phyloP scores from a whole-genome alignment of 2,888 invertebrate genomes.

The Thyatira batis region DNA sequence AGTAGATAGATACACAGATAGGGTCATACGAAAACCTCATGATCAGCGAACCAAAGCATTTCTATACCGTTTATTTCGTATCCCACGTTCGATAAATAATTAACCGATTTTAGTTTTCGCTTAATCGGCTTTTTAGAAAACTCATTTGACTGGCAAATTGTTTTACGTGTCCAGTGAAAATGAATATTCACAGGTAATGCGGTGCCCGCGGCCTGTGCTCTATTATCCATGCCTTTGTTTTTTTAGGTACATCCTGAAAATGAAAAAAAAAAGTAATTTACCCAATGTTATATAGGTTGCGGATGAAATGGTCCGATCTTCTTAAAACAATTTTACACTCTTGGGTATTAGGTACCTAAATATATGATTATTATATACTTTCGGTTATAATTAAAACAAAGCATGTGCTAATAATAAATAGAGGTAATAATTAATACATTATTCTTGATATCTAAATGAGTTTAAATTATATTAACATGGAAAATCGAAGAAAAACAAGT shows the following conservation, averaged over 20 bases:
- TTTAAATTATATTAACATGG: too few relatives aligned
- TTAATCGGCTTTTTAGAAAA: constrained; percentile 81
- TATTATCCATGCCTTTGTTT: constrained; percentile 32
- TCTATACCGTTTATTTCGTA: constrained; percentile 45
- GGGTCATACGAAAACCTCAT: background rate
- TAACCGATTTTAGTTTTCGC: constrained; percentile 78
- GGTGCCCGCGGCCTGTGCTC: constrained; percentile 27
- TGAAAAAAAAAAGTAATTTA: constrained; percentile 2
- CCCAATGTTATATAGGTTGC: background rate
- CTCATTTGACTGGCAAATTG: constrained; percentile 79
- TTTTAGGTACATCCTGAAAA: constrained; percentile 22
- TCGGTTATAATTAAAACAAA: too few relatives aligned
- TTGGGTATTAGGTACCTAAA: too few relatives aligned
- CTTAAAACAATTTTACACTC: background rate
- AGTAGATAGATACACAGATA: background rate
- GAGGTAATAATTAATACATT: too few relatives aligned
- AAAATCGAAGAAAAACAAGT: too few relatives aligned
- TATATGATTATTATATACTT: background rate
- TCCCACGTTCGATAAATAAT: constrained; percentile 66
- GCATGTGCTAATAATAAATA: too few relatives aligned
- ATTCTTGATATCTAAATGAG: too few relatives aligned
- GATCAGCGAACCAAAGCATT: constrained; percentile 20
- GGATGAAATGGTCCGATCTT: background rate
- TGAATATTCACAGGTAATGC: constrained; percentile 55
- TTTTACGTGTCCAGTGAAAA: constrained; percentile 57